Evolutionary conservation across 2,113 vertebrate species (phyloP).

Genomic region (Cettia cetti): DNA sequence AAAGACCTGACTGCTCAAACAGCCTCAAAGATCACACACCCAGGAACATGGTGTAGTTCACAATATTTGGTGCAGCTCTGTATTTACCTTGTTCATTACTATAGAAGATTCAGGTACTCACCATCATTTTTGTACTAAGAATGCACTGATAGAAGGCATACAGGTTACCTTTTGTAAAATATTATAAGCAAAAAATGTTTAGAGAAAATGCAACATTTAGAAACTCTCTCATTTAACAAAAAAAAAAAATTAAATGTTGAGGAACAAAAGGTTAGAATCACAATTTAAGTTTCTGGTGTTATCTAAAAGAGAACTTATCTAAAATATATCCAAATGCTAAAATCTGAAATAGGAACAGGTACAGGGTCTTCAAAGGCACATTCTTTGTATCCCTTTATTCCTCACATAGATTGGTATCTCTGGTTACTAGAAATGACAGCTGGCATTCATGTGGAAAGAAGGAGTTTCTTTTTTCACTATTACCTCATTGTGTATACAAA

Average conservation of each 20-base stretch:
- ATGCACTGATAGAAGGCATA: background rate
- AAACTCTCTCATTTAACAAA: background rate
- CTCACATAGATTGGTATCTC: constrained; percentile 15
- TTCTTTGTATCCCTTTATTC: background rate
- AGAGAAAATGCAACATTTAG: background rate
- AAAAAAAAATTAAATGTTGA: background rate
- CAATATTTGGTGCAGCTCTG: background rate
- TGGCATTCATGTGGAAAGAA: constrained; percentile 37
- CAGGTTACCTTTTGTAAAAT: background rate
- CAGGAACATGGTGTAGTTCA: background rate
- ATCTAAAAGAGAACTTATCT: background rate
- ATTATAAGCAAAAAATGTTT: background rate
- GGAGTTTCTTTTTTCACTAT: constrained; percentile 39
- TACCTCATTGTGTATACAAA: constrained; percentile 53
- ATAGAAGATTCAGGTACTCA: background rate
- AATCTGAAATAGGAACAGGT: background rate
- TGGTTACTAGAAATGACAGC: constrained; percentile 34
- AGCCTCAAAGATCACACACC: background rate
- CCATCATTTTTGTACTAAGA: background rate
- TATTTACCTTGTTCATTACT: background rate
- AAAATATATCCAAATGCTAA: background rate
- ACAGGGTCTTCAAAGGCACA: background rate
- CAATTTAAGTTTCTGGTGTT: background rate
- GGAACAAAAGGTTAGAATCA: background rate
- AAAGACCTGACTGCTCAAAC: background rate